These are phyloP conservation scores for Papilio protenor DNA, from an alignment of 2,888 invertebrate species.

Conservation along the genomic window DNA sequence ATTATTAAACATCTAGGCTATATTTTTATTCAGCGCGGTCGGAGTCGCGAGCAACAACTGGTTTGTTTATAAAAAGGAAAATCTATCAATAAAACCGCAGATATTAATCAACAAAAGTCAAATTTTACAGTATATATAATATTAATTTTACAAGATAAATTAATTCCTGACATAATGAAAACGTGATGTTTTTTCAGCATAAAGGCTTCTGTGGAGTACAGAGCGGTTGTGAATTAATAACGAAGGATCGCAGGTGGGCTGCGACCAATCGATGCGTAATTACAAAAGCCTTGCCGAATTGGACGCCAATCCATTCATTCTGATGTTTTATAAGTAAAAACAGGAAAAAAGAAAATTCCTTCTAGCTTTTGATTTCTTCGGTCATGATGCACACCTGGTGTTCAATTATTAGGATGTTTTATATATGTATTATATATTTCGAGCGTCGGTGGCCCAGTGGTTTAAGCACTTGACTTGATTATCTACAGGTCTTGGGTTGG, in stretches of 20 bases:
- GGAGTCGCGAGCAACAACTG: too few relatives aligned
- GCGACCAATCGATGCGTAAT: conserved; percentile 45
- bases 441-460: too few relatives aligned
- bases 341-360: too few relatives aligned
- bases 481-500: too few relatives aligned
- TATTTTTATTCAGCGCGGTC: too few relatives aligned
- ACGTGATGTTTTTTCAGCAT: conserved; percentile 8
- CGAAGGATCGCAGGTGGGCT: conserved; percentile 42
- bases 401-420: too few relatives aligned
- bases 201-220: conserved; percentile 5
- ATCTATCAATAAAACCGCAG: not conserved
- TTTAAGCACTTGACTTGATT: too few relatives aligned
- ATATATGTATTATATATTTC: too few relatives aligned
- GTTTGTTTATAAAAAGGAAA: too few relatives aligned
- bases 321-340: not conserved
- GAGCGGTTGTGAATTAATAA: conserved; percentile 41
- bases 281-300: conserved; percentile 41
- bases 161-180: not conserved
- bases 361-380: too few relatives aligned
- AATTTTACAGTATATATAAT: not conserved
- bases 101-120: not conserved
- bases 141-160: not conserved
- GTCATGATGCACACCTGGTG: too few relatives aligned
- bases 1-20: too few relatives aligned
- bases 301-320: not conserved